Percentiles rank a stretch among this genome's conserved stretches.
Evolutionary conservation across 1,140 invertebrate species (phyloP).

Genomic region (Drosophila ambigua): DNA sequence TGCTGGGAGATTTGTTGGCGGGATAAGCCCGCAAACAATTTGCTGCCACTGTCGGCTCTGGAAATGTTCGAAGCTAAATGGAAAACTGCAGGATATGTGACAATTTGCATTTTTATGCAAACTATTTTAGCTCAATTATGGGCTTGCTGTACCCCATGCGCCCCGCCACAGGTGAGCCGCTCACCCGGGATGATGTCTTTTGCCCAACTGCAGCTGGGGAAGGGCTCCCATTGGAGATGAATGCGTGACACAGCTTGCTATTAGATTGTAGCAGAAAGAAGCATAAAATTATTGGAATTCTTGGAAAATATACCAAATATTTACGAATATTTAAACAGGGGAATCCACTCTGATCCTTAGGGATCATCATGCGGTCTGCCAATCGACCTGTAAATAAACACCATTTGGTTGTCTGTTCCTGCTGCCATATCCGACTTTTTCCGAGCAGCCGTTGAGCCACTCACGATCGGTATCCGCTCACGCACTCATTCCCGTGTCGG

Average conservation of each 20-base stretch:
- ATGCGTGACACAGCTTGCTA: constrained; percentile 46
- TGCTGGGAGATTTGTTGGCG: constrained; percentile 17
- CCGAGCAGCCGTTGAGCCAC: background rate
- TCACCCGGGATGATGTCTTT: constrained; percentile 7
- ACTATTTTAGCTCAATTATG: constrained; percentile 78
- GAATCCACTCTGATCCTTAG: too few relatives aligned
- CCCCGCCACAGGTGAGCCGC: background rate
- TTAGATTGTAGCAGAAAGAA: background rate
- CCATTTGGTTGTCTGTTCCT: too few relatives aligned
- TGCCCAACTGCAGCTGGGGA: constrained; percentile 56
- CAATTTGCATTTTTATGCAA: constrained; percentile 79
- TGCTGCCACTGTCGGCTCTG: constrained; percentile 34
- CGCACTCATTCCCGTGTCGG: constrained; percentile 8
- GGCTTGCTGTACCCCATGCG: constrained; percentile 1
- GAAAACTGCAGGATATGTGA: constrained; percentile 80
- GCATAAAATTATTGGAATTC: too few relatives aligned
- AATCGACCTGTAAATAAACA: too few relatives aligned
- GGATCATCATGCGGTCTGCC: too few relatives aligned
- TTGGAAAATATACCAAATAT: too few relatives aligned
- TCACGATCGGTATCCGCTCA: constrained; percentile 25
- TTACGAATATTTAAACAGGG: too few relatives aligned
- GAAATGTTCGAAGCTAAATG: constrained; percentile 68
- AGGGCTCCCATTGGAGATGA: constrained; percentile 34
- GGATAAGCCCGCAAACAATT: constrained; percentile 44
- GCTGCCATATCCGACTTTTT: background rate